Base-by-base conservation (phyloP, 2,113 vertebrate genomes). In the Neogobius melanostomus region DNA sequence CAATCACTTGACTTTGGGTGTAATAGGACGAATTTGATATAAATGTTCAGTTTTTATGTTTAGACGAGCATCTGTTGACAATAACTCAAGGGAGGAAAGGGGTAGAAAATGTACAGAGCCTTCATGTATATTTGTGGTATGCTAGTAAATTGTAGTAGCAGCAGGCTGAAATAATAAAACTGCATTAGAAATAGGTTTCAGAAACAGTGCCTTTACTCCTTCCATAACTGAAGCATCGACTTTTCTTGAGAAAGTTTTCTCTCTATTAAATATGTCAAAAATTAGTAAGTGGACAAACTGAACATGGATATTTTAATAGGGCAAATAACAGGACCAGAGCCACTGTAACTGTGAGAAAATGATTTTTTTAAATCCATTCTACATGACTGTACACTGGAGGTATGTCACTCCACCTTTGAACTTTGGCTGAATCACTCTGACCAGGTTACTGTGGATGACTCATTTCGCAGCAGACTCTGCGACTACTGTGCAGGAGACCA, bases 391-490 rank as follows among this genome's bases (percentile, higher is more conserved):
- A 52, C 28, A 79, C 81, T 78, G 1, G n/a, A 56, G 74, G 83
- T 66, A 66, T 14, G 8, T 66, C 66, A 59, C 43, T 52, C 59
- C 71, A 83, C 84, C 80, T 85, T 80, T 85, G 70, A 87, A 88
- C 82, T 78, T 68, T 11, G 50, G 48, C 69, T 69, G 45, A 76
- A 67, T 49, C 50, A 66, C 75, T 84, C 83, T 71, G 61, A 64
- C 49, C 42, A 66, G 67, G 81, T 80, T 80, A 81, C 21, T 68
- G 48, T 64, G 63, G 83, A 72, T 89, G 84, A 88, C 49, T 85
- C 81, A 82, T 75, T 70, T 3, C 4, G 12, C 28, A 21, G 77
- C 70, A 49, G 51, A 74, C 65, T 63, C 50, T 47, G 14, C 51
- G 17, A 69, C 14, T 83, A 52, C 77, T 72, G 73, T 72, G 75